Evolutionary conservation across 2,888 invertebrate genomes (phyloP).

Genomic region (Phytoseiulus persimilis): DNA sequence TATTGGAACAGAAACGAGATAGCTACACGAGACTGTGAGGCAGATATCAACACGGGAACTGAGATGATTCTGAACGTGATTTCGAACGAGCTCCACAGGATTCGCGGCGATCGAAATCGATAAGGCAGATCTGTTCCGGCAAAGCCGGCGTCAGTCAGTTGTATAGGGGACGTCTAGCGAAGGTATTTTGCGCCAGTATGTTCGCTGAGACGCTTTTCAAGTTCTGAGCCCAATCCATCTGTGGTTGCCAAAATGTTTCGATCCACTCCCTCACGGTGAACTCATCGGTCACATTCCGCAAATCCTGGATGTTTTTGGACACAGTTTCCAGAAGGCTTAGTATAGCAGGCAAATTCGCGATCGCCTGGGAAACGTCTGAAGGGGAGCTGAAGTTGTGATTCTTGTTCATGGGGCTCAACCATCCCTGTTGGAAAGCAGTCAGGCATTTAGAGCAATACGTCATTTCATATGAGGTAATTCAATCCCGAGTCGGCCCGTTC

Average conservation of each 20-base stretch:
- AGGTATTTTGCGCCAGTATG: background rate
- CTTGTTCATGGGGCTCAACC: constrained; percentile 10
- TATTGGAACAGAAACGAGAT: too few relatives aligned
- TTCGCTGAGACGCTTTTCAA: background rate
- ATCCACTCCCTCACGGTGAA: constrained; percentile 9
- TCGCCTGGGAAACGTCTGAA: background rate
- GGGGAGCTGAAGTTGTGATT: constrained; percentile 31
- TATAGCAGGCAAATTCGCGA: background rate
- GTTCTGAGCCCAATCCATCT: background rate
- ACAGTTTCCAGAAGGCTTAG: background rate
- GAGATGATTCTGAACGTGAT: too few relatives aligned
- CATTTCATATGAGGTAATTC: too few relatives aligned
- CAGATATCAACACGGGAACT: too few relatives aligned
- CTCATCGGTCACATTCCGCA: constrained; percentile 7
- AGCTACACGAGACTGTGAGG: too few relatives aligned
- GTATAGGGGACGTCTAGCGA: background rate
- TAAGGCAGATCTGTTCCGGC: too few relatives aligned
- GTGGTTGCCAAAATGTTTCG: background rate
- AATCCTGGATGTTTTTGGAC: background rate
- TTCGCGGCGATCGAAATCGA: too few relatives aligned
- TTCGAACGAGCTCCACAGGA: too few relatives aligned
- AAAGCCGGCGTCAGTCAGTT: background rate
- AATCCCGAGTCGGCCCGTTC: too few relatives aligned
- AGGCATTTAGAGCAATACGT: background rate
- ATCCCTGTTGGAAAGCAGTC: background rate